Conservation (phyloP, 2,888 invertebrate species). For the Alitta virens region DNA sequence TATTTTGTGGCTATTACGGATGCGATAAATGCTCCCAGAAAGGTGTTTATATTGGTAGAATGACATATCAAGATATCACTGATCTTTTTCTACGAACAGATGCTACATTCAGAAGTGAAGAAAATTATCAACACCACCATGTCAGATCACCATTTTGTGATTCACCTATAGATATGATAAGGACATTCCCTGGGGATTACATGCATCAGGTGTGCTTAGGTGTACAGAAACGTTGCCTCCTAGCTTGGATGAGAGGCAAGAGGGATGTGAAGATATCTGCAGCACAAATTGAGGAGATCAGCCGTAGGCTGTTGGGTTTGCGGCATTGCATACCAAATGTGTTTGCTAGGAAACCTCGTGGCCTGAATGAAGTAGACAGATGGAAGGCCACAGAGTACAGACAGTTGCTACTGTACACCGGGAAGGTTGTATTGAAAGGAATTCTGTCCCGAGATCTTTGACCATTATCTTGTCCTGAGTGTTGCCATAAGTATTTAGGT, state of each 20-base stretch:
- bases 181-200: too few species aligned
- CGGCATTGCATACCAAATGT: conserved; percentile 27
- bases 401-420: conserved; percentile 39
- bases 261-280: conserved; percentile 12
- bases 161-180: too few species aligned
- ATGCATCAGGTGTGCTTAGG: conserved; percentile 48
- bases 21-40: conserved; percentile 23
- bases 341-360: conserved; percentile 33
- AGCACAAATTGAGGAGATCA: conserved; percentile 7
- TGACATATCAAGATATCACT: neutral
- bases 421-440: conserved; percentile 29
- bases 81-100: neutral
- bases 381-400: conserved; percentile 42
- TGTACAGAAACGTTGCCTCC: conserved; percentile 31
- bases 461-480: conserved; percentile 32
- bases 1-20: conserved; percentile 20
- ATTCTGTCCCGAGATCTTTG: conserved; percentile 24
- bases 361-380: conserved; percentile 29
- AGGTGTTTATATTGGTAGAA: conserved; percentile 4
- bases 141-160: neutral
- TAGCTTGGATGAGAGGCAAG: conserved; percentile 32
- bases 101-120: neutral
- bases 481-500: conserved; percentile 30
- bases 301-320: conserved; percentile 13
- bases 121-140: neutral